phyloP scores from a whole-genome alignment of 2,113 vertebrate genomes.

The Synodontis membranacea region DNA sequence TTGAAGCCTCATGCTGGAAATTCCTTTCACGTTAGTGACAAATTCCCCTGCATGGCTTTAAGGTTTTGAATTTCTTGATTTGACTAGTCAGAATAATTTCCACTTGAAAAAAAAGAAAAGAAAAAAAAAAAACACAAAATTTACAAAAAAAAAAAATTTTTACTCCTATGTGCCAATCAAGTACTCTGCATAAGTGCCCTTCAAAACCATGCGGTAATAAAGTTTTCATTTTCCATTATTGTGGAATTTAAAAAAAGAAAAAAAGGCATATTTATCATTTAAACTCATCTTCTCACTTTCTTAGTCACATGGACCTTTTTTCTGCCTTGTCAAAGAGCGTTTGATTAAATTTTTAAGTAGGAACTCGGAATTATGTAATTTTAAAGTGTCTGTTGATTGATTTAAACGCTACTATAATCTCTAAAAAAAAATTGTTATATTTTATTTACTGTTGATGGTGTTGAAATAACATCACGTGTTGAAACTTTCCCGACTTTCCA shows the following conservation, averaged over 20 bases:
- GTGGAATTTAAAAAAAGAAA: neutral
- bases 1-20: neutral
- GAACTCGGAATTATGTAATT: too few species aligned
- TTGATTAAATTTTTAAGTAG: too few species aligned
- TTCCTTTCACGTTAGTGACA: neutral
- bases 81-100: neutral
- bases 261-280: neutral
- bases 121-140: neutral
- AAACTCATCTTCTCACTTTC: neutral
- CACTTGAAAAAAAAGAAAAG: neutral
- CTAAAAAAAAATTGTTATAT: neutral
- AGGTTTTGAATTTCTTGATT: neutral
- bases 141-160: neutral
- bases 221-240: neutral
- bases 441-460: neutral
- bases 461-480: too few species aligned
- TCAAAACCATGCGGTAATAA: too few species aligned
- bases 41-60: neutral
- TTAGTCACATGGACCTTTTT: neutral
- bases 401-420: neutral
- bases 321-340: neutral
- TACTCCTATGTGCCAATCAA: neutral
- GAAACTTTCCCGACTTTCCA: too few species aligned
- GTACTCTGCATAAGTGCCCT: neutral
- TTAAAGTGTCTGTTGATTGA: too few species aligned